Percentiles rank a stretch among this genome's conserved stretches.
These are phyloP conservation scores for Trileptium ribeirensis DNA, from an alignment of 2,888 invertebrate genomes.

Conservation along the genomic window DNA sequence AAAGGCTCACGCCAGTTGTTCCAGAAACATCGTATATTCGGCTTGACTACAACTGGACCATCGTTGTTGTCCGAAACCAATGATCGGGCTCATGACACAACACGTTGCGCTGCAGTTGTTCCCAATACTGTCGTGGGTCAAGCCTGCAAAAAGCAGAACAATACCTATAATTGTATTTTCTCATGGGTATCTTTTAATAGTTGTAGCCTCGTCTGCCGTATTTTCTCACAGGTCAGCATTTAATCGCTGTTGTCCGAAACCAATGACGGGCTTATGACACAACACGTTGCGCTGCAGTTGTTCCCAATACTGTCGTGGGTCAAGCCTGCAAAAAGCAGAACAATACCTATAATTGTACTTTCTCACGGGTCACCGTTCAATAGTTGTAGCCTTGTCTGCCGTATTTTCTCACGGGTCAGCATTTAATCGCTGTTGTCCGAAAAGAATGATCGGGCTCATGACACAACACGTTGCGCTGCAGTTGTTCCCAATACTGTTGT, in stretches of 20 bases:
- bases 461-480: conserved; percentile 12
- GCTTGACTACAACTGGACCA: conserved; percentile 19
- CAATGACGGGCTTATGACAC: conserved; percentile 22
- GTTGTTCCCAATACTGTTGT: conserved; percentile 10
- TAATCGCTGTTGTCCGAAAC: too few relatives aligned
- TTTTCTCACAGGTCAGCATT: too few relatives aligned
- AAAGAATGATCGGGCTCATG: conserved; percentile 23
- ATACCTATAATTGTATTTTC: too few relatives aligned
- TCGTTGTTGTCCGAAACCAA: conserved; percentile 11
- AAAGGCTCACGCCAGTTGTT: neutral
- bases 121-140: conserved; percentile 16
- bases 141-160: conserved; percentile 20
- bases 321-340: conserved; percentile 21
- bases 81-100: conserved; percentile 25
- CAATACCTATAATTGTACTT: too few relatives aligned
- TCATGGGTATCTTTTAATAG: too few relatives aligned
- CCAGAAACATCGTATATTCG: neutral
- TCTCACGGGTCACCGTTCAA: too few relatives aligned
- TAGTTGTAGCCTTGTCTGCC: too few relatives aligned
- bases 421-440: too few relatives aligned
- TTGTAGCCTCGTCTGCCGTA: too few relatives aligned
- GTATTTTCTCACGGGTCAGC: too few relatives aligned
- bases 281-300: conserved; percentile 9
- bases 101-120: conserved; percentile 14
- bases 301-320: conserved; percentile 16